These are phyloP conservation scores for Dendrocopos noguchii DNA, from an alignment of 2,113 vertebrate species.

Conservation along the genomic window DNA sequence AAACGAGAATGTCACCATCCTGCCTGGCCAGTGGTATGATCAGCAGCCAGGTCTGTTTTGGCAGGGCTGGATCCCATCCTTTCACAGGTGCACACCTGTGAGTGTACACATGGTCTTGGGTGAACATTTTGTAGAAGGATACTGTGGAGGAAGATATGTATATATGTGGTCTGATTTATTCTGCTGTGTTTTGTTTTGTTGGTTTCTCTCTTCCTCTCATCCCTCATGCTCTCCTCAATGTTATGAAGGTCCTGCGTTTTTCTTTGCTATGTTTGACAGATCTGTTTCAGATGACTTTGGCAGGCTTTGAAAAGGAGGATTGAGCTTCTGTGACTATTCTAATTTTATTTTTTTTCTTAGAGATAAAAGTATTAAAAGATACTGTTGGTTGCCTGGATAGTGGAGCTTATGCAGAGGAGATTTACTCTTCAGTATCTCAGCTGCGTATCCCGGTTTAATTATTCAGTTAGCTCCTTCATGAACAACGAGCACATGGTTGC, in stretches of 20 bases:
- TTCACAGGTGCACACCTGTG: fast-evolving
- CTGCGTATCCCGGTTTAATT: background rate
- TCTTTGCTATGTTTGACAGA: background rate
- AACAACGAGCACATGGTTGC: background rate
- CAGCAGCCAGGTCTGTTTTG: background rate
- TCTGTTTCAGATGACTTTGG: background rate
- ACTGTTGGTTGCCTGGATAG: background rate
- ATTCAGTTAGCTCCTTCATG: background rate
- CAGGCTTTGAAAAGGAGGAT: background rate
- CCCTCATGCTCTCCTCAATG: background rate
- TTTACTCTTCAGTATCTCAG: background rate
- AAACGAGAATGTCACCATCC: background rate
- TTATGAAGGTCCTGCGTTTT: background rate
- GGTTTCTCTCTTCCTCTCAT: background rate
- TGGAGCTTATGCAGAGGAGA: background rate
- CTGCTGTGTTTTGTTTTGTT: background rate
- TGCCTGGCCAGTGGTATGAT: background rate
- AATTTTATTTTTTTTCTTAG: background rate
- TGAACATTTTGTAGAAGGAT: background rate
- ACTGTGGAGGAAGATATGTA: background rate
- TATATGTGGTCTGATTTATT: background rate
- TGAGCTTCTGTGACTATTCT: background rate
- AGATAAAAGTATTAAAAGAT: background rate
- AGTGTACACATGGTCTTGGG: fast-evolving
- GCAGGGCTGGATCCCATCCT: background rate